Evolutionary conservation across 1,140 invertebrate species (phyloP), one percentile per base, ranked within the genome.

Genomic region (Sinella curviseta): DNA sequence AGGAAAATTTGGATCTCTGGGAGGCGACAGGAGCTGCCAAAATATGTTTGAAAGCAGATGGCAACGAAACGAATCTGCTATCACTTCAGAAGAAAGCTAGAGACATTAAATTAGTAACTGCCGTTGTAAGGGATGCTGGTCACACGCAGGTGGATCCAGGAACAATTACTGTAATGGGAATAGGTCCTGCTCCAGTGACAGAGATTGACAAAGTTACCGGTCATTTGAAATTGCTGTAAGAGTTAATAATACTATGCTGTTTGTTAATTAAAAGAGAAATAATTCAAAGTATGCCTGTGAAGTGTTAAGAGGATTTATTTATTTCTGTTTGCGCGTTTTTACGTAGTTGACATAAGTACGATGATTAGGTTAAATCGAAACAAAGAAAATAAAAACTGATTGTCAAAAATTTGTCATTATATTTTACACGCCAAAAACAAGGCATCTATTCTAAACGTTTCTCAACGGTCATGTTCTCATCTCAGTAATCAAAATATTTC

Each of bases 71-170:
- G 74, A 90, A 91, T 84, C 87, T 95, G 60, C 86, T 91, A 78
- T 86, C 90, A 81, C 87, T 96, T 80, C 88, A 90, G 60, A 89
- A 90, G 73, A 87, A 91, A 81, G 95, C 95, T 0, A 91, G 90
- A 83, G 86, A 89, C 34, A 82, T 89, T 65, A 92, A 93, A 75
- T 85, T 98, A 2, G 88, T 93, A 60, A 91, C 92, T 31, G 92
- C 91, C 83, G 83, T 95, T 14, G 92, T 98, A 82, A 87, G 90
- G 81, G 96, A 98, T 89, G 96, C 95, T 30, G 96, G 96, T 28
- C 90, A 93, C 83, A 98, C 97, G 34, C 82, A 83, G 65, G 82
- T 83, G 65, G 91, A 91, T 36, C 89, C 92, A 30, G 96, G 95
- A 79, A 93, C 94, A 28, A 90, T 90, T 83, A 99, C 96, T 82